Percentiles rank a stretch among this genome's conserved stretches.
Evolutionary conservation across 2,797 vertebrate species (phyloP).

Genomic region (Lagodon rhomboides): DNA sequence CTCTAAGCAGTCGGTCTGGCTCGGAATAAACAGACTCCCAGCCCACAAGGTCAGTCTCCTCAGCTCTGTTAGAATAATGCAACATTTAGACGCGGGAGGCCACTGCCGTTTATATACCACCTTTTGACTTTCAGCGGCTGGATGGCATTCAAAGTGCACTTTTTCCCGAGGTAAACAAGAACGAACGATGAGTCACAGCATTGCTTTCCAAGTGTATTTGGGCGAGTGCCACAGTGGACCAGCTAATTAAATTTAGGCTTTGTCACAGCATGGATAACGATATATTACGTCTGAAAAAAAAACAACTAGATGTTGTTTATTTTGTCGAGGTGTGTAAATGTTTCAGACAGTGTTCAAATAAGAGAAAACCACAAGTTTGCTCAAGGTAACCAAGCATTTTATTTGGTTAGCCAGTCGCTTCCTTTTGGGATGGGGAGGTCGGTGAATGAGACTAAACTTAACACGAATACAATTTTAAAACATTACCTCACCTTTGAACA

Average conservation of each 20-base stretch:
- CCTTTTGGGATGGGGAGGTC: too few relatives aligned
- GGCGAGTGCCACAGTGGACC: neutral
- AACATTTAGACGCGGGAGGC: slow-evolving; percentile 24
- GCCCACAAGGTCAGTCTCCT: slow-evolving; percentile 46
- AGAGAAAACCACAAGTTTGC: too few relatives aligned
- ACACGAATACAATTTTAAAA: too few relatives aligned
- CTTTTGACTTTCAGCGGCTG: slow-evolving; percentile 1
- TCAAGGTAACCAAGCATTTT: neutral
- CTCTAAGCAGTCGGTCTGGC: slow-evolving; percentile 33
- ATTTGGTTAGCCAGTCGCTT: too few relatives aligned
- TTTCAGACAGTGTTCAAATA: too few relatives aligned
- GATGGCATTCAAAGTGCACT: slow-evolving; percentile 6
- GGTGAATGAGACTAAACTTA: too few relatives aligned
- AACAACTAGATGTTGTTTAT: too few relatives aligned
- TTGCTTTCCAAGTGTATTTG: slow-evolving; percentile 16
- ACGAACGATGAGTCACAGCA: neutral
- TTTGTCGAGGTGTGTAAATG: too few relatives aligned
- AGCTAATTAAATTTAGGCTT: neutral
- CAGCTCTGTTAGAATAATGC: slow-evolving; percentile 21
- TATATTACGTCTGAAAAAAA: too few relatives aligned
- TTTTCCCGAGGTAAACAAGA: slow-evolving; percentile 9
- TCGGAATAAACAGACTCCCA: slow-evolving; percentile 50
- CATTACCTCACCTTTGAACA: too few relatives aligned
- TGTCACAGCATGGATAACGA: neutral
- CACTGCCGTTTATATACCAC: neutral